Evolutionary conservation across 1,140 invertebrate genomes (phyloP).

Genomic region (Drosophila asahinai): DNA sequence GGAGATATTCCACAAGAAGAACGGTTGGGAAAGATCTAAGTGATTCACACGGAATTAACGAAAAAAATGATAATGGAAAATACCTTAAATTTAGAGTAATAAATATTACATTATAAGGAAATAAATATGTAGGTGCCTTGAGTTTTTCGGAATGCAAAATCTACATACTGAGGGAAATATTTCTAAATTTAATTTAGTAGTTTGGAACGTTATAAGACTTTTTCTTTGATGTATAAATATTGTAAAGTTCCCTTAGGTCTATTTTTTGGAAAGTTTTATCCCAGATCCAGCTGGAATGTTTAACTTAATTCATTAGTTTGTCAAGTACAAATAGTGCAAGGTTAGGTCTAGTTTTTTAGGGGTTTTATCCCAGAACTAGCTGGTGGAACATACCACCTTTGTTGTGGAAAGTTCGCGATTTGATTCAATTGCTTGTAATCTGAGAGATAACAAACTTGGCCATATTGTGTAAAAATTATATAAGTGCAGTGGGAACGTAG

Average conservation of each 20-base stretch:
- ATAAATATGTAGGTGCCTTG: background rate
- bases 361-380: too few species aligned
- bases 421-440: constrained; percentile 22
- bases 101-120: background rate
- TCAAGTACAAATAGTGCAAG: too few species aligned
- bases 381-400: background rate
- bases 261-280: background rate
- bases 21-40: background rate
- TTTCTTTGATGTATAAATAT: background rate
- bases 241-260: background rate
- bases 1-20: background rate
- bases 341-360: too few species aligned
- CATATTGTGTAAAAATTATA: constrained; percentile 29
- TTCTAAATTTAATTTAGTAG: background rate
- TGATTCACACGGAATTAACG: background rate
- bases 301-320: too few species aligned
- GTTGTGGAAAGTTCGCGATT: constrained; percentile 16
- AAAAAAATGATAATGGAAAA: background rate
- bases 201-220: too few species aligned
- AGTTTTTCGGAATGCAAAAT: background rate
- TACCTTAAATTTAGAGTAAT: background rate
- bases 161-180: too few species aligned
- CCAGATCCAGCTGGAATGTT: background rate
- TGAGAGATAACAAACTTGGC: background rate
- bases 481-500: background rate